Evolutionary conservation across 2,797 vertebrate species (phyloP).

Genomic region (Cyclura pinguis): DNA sequence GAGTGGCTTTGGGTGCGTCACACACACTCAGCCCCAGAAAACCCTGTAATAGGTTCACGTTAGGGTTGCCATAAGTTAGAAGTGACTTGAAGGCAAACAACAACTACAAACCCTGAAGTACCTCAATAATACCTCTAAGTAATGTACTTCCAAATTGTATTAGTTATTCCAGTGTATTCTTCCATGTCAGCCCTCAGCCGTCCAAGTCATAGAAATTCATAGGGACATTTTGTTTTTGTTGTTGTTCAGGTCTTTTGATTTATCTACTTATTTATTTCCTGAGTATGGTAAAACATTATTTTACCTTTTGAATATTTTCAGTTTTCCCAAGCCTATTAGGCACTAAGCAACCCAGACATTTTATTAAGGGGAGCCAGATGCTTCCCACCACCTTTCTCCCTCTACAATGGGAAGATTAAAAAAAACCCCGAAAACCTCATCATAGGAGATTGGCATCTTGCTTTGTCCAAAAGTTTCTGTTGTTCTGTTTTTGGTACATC

Average conservation of each 20-base stretch:
- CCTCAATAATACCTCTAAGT: background rate
- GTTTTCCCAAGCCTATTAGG: background rate
- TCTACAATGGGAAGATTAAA: background rate
- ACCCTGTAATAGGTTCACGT: too few species aligned
- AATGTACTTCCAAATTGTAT: background rate
- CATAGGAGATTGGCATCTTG: background rate
- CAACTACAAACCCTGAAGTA: background rate
- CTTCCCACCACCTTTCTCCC: background rate
- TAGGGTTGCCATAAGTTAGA: too few species aligned
- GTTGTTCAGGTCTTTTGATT: background rate
- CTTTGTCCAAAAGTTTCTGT: background rate
- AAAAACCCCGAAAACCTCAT: too few species aligned
- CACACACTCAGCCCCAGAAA: too few species aligned
- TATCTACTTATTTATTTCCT: background rate
- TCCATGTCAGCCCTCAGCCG: background rate
- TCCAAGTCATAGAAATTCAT: background rate
- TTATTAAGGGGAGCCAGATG: background rate
- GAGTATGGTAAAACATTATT: background rate
- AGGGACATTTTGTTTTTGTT: background rate
- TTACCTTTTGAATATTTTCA: background rate
- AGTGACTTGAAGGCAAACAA: too few species aligned
- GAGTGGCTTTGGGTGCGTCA: too few species aligned
- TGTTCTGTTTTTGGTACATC: background rate
- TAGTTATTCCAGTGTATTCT: background rate
- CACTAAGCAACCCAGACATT: too few species aligned